Evolutionary conservation across 1,140 invertebrate genomes (phyloP).

Genomic region (Ptiloglossa arizonensis): DNA sequence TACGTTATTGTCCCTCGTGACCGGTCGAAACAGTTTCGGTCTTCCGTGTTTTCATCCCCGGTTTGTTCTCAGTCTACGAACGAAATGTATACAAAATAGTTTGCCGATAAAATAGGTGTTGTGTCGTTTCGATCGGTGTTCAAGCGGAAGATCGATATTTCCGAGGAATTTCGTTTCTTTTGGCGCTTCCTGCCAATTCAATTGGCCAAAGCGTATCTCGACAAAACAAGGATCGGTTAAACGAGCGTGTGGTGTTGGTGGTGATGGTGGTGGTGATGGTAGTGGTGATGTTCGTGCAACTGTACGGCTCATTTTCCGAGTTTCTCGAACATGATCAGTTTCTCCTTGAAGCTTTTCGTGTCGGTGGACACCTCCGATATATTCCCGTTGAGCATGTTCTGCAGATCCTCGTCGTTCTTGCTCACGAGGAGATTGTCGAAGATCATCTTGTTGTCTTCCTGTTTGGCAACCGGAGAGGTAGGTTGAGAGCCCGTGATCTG

Average conservation of each 20-base stretch:
- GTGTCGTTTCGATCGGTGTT: background rate
- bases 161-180: background rate
- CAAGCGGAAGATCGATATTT: background rate
- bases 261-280: no score
- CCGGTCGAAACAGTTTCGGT: background rate
- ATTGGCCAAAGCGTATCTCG: background rate
- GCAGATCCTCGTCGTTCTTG: constrained; percentile 78
- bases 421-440: constrained; percentile 75
- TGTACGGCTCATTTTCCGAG: constrained; percentile 76
- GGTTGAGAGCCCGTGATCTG: constrained; percentile 70
- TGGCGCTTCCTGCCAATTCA: background rate
- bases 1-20: constrained; percentile 32
- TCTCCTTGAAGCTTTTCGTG: constrained; percentile 80
- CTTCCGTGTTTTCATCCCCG: background rate
- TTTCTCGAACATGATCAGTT: constrained; percentile 81
- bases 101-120: background rate
- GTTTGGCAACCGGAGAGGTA: constrained; percentile 72
- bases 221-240: constrained; percentile 1
- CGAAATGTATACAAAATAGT: constrained; percentile 20
- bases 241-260: background rate
- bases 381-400: constrained; percentile 81
- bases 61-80: constrained; percentile 20
- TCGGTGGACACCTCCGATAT: constrained; percentile 81
- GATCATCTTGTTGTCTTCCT: constrained; percentile 77
- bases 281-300: background rate